phyloP scores from a whole-genome alignment of 2,113 vertebrate genomes.

The Delphinapterus leucas region DNA sequence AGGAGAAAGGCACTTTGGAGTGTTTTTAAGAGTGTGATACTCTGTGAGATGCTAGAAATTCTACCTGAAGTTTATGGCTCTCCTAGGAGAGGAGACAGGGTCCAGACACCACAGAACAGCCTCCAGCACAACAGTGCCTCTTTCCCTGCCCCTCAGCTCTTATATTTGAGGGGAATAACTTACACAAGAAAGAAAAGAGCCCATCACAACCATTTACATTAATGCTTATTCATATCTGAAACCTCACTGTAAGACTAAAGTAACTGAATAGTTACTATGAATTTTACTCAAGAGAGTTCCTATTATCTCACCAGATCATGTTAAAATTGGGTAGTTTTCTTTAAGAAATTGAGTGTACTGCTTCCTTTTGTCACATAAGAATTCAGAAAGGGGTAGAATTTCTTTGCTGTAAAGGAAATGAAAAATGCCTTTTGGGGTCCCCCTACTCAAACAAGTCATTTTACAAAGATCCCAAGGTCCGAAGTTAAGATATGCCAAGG shows the following conservation, averaged over 20 bases:
- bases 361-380: background rate
- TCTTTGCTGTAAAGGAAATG: background rate
- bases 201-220: background rate
- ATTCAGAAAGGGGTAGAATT: background rate
- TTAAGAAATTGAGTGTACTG: background rate
- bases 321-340: background rate
- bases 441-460: background rate
- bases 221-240: background rate
- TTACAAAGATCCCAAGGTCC: background rate
- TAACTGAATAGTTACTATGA: background rate
- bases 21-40: background rate
- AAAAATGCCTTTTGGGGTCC: background rate
- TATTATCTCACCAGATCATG: background rate
- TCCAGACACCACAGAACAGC: background rate
- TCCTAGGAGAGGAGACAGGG: background rate
- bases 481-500: background rate
- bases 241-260: background rate
- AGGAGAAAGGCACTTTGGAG: background rate
- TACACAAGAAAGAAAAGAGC: background rate
- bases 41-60: background rate
- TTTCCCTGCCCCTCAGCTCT: background rate
- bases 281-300: background rate
- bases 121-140: background rate
- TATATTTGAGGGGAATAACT: background rate
- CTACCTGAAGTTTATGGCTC: background rate